These are phyloP conservation scores for Eleutherodactylus coqui DNA, from an alignment of 2,797 vertebrate species.

Conservation along the genomic window DNA sequence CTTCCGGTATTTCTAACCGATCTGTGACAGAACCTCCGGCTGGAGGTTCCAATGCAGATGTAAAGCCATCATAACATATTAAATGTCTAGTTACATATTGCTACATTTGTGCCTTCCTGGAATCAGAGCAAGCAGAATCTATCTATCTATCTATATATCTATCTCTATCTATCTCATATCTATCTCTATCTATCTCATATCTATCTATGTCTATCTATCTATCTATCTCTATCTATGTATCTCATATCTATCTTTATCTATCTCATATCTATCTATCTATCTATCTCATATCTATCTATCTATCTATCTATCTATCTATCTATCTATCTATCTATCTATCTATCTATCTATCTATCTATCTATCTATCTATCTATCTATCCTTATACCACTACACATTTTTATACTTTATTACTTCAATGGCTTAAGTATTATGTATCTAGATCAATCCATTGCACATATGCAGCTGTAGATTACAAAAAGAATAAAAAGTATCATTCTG, in stretches of 20 bases:
- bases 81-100: too few relatives aligned
- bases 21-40: too few relatives aligned
- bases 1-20: too few relatives aligned
- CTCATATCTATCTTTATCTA: neutral
- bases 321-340: neutral
- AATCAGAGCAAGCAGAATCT: too few relatives aligned
- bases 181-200: neutral
- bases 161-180: neutral
- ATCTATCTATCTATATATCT: neutral
- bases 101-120: too few relatives aligned
- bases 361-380: conserved; percentile 16
- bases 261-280: neutral
- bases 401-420: too few relatives aligned
- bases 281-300: neutral
- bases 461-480: neutral
- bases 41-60: too few relatives aligned
- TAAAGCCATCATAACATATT: too few relatives aligned
- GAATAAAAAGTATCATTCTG: too few relatives aligned
- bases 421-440: neutral
- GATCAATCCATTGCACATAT: neutral
- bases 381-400: too few relatives aligned
- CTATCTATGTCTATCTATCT: neutral
- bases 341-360: neutral
- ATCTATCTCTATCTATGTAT: neutral
- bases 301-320: conserved; percentile 2